Evolutionary conservation across 1,140 invertebrate genomes (phyloP), one percentile per base, ranked within the genome.

Genomic region (Streblospio benedicti): DNA sequence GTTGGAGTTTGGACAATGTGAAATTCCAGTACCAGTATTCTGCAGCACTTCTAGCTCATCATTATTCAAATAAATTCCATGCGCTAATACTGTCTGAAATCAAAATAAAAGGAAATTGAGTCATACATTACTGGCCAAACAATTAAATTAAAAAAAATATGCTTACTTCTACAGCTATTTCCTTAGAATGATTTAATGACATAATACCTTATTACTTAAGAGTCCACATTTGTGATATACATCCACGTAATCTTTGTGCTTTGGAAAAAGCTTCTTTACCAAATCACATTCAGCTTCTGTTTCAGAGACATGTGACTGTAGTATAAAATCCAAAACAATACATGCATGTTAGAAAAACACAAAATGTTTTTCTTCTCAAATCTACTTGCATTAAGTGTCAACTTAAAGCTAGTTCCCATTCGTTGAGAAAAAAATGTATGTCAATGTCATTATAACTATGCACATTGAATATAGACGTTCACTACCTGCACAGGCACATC

Each of bases 1-100:
- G 75, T 95, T 95, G 5, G 91, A 93, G 43, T 85, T 84, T 0
- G 92, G 89, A 74, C 92, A 95, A 73, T 94, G 91, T 2, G 88
- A 83, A 9, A 94, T 74, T 1, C 86, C 83, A 14, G 84, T 82
- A 3, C 81, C 81, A 49, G 79, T 79, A 23, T 80, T 58, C 30
- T 77, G 80, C n/a, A 95, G 69, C 12, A 87, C 59, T n/a, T 78
- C 62, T 6, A 90, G 77, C 75, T 94, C 92, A 5, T 79, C 74
- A 44, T 89, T 84, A 23, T 76, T 77, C 18, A 93, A 75, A 76
- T 91, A 81, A 31, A 93, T 80, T 18, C 84, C 88, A 74, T 95
- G 92, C 2, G 90, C 91, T 78, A 94, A 76, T 23, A 87, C 71
- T 18, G 86, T 87, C 84, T 87, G 67, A 53, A 75, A 68, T 53